These are phyloP conservation scores for Malthinus flaveolus DNA, from an alignment of 2,888 invertebrate genomes.

Conservation along the genomic window DNA sequence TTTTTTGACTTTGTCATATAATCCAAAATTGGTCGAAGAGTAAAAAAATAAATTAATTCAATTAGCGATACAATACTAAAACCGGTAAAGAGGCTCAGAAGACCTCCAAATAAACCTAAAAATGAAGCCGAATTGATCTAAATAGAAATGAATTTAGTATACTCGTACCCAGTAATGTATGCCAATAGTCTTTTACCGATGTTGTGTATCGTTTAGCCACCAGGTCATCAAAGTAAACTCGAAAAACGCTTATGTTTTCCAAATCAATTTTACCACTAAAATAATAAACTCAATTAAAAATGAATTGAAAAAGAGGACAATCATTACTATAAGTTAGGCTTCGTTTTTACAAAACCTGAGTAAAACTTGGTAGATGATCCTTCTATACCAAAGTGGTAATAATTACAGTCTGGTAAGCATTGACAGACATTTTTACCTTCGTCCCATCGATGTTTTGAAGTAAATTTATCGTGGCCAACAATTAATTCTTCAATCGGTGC, in stretches of 20 bases:
- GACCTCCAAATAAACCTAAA: conserved; percentile 72
- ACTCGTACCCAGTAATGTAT: conserved; percentile 65
- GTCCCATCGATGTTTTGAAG: not conserved
- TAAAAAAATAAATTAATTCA: conserved; percentile 67
- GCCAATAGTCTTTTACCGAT: conserved; percentile 71
- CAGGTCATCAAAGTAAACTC: conserved; percentile 69
- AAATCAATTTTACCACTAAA: conserved; percentile 49
- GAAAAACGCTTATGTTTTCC: conserved; percentile 61
- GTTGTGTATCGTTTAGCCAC: conserved; percentile 68
- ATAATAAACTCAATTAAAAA: conserved; percentile 11
- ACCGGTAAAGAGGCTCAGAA: conserved; percentile 70
- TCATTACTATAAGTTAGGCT: conserved; percentile 59
- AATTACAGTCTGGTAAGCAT: conserved; percentile 68
- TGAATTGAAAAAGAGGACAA: not conserved
- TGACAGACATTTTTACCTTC: conserved; percentile 57
- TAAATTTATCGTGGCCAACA: not conserved
- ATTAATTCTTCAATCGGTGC: not conserved
- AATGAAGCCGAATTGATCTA: conserved; percentile 17
- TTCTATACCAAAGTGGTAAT: conserved; percentile 65
- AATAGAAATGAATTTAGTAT: not conserved
- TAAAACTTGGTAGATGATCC: conserved; percentile 64
- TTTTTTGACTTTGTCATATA: too few species aligned
- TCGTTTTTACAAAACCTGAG: conserved; percentile 52
- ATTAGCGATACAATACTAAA: conserved; percentile 71
- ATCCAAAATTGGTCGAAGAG: conserved; percentile 50